Base-by-base conservation (phyloP, 2,888 invertebrate species). In the Teinopalpus imperialis region DNA sequence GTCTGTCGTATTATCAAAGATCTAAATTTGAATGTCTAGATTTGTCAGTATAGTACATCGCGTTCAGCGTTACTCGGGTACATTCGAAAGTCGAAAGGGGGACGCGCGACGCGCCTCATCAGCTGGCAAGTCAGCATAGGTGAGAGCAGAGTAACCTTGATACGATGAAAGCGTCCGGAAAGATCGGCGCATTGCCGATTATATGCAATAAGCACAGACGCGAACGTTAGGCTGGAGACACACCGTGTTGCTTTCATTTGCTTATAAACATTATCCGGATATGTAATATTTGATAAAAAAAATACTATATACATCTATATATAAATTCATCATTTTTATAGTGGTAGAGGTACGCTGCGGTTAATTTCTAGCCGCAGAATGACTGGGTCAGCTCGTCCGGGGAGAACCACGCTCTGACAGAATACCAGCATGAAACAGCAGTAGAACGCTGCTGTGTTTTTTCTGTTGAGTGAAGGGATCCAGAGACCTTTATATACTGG, bases 101-200 rank as follows among this genome's bases (percentile, higher is more conserved):
- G 62, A 57, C 67, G 59, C 50, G 48, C 26, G 43, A 34, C 36
- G 37, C 61, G 67, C 62, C 63, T 57, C 65, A 75, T 66, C 71
- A 65, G 44, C 26, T 55, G 56, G 54, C 54, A 60, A 50, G 57
- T 55, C 56, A 58, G 56, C 57, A 59, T 64, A 54, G 68, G 81
- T 74, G 81, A 80, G 79, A 81, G 78, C 69, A 66, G 56, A 55
- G 57, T 69, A 78, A 77, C 79, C 78, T 81, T 80, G 77, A 77
- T 77, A 74, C 63, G 71, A 85, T 77, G 86, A 86, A 86, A 86
- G 86, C 81, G 78, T 43, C 62, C 69, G 71, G 66, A 67, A 73
- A 69, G 65, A 72, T 70, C 66, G 60, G 41, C 54, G 59, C 69
- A 66, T 67, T 66, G 63, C 66, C 74, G 74, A 76, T 81, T 75